These are phyloP conservation scores for Axinella damicornis DNA, from an alignment of 37 sponge, comb jelly and placozoan genomes.

Conservation along the genomic window DNA sequence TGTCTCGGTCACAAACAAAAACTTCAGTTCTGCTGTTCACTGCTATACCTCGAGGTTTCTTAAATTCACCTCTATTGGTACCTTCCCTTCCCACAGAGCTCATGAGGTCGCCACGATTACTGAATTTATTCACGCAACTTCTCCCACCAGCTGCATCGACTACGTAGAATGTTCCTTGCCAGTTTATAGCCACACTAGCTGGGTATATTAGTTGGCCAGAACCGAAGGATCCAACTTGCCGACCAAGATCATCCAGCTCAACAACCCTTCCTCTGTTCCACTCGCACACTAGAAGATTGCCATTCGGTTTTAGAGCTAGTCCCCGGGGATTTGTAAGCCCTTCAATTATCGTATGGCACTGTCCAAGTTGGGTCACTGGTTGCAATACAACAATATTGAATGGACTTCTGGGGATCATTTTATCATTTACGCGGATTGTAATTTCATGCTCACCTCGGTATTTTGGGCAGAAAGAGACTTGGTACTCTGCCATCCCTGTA, in stretches of 20 bases:
- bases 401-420: constrained; percentile 24
- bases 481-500: background rate
- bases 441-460: background rate
- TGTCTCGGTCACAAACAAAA: constrained; percentile 33
- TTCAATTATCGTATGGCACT: background rate
- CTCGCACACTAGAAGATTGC: constrained; percentile 8
- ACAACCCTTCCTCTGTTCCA: constrained; percentile 13
- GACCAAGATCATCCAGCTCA: constrained; percentile 19
- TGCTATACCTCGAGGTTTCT: constrained; percentile 15
- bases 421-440: background rate
- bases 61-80: background rate
- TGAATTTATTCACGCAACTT: background rate
- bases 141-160: constrained; percentile 6
- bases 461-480: constrained; percentile 8
- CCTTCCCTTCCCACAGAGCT: constrained; percentile 1
- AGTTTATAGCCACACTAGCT: constrained; percentile 17
- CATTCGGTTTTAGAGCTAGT: background rate
- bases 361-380: constrained; percentile 1
- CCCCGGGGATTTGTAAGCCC: constrained; percentile 9
- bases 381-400: background rate
- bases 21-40: background rate
- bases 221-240: background rate
- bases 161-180: background rate
- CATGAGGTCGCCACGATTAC: background rate
- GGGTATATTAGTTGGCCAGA: constrained; percentile 11